Percentiles rank a stretch among this genome's conserved stretches.
Evolutionary conservation across 1,140 invertebrate species (phyloP).

Genomic region (Hirudo medicinalis): DNA sequence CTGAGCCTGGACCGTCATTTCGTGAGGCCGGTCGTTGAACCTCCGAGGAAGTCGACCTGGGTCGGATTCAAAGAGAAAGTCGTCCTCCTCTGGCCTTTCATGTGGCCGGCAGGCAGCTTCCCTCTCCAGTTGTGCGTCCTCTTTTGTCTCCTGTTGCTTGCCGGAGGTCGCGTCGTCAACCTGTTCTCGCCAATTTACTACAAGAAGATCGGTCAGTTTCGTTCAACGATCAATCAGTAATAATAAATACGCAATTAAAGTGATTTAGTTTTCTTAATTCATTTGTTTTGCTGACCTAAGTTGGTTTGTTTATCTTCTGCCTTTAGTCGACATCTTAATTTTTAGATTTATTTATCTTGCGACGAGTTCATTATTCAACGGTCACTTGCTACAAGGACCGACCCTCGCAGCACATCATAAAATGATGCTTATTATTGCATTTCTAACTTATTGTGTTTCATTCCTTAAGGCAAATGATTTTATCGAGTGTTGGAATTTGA

Average conservation of each 20-base stretch:
- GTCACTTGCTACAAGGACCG: too few relatives aligned
- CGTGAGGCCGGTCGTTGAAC: background rate
- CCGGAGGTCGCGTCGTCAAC: conserved; percentile 74
- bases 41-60: conserved; percentile 29
- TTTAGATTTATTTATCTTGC: too few relatives aligned
- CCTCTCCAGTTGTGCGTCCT: conserved; percentile 67
- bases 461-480: too few relatives aligned
- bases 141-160: conserved; percentile 64
- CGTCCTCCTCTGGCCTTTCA: conserved; percentile 65
- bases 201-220: conserved; percentile 58
- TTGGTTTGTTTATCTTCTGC: too few relatives aligned
- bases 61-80: conserved; percentile 56
- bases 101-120: conserved; percentile 77
- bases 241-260: background rate
- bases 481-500: too few relatives aligned
- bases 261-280: too few relatives aligned
- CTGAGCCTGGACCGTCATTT: background rate
- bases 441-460: too few relatives aligned
- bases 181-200: conserved; percentile 84
- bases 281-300: too few relatives aligned
- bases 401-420: too few relatives aligned
- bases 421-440: too few relatives aligned
- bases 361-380: too few relatives aligned
- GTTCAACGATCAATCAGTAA: background rate
- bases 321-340: too few relatives aligned